Evolutionary conservation across 1,140 invertebrate genomes (phyloP), one percentile per base, ranked within the genome.

Genomic region (Eriocheir sinensis): DNA sequence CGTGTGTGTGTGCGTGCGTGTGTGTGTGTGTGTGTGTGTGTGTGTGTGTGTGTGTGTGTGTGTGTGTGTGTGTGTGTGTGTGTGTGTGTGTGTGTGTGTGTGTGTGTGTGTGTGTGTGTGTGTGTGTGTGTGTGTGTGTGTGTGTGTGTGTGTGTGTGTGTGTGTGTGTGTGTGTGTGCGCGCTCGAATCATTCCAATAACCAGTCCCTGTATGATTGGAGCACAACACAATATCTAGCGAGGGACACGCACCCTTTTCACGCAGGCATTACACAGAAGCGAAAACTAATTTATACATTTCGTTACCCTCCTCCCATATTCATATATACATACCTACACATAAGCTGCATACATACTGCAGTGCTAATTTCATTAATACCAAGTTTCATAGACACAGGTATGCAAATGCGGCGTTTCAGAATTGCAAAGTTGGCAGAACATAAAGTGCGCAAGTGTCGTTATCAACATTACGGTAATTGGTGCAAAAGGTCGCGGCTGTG

Each of bases 1-100:
- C 36, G 83, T 36, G 83, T 86, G 83, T 86, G 83, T 86, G 83
- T 86, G 90, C 21, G 44, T 89, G 88, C 48, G 88, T 89, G 88
- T 89, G 88, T 89, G 88, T 89, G 88, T 89, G 88, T 89, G 86
- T 89, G 86, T 89, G 86, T 89, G 86, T 89, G 86, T 89, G 86
- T 89, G 86, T 89, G 86, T 89, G 86, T 89, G 86, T 40, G 86
- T 89, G 86, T 89, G 86, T 48, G 41, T 90, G 89, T 90, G 89
- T 90, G 89, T 90, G 89, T 90, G 89, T 90, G 48, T 53, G 21
- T 90, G 89, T 90, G 89, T 90, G 48, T 90, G 48, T 90, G 89
- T 90, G 48, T 90, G 89, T 90, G 17, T 90, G 48, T 72, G 44
- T 90, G 48, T 72, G 86, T 89, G 86, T 89, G 86, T 89, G 86